Evolutionary conservation across 2,888 invertebrate species (phyloP).

Genomic region (Agonopterix subpropinquella): DNA sequence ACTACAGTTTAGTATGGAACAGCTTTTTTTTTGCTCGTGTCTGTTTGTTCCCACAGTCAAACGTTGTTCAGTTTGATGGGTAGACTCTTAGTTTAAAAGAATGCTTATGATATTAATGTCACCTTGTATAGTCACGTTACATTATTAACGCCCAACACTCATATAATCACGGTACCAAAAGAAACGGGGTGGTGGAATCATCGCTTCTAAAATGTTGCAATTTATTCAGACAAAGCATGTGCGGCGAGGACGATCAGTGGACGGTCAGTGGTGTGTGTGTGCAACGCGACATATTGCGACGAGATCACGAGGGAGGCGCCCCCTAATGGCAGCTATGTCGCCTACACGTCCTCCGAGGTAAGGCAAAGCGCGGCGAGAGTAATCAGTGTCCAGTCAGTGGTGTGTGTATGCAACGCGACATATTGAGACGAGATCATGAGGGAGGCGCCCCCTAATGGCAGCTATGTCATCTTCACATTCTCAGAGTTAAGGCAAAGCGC

Average conservation of each 20-base stretch:
- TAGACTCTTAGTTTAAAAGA: too few relatives aligned
- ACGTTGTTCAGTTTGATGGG: too few relatives aligned
- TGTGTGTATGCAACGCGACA: slow-evolving; percentile 58
- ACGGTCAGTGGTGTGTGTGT: slow-evolving; percentile 52
- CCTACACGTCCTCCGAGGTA: slow-evolving; percentile 51
- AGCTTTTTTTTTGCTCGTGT: too few relatives aligned
- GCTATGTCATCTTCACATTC: slow-evolving; percentile 58
- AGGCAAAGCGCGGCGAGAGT: slow-evolving; percentile 16
- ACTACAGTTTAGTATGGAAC: too few relatives aligned
- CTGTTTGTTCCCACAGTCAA: too few relatives aligned
- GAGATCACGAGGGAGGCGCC: slow-evolving; percentile 41
- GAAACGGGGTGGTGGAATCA: too few relatives aligned
- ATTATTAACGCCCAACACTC: too few relatives aligned
- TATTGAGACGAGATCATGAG: slow-evolving; percentile 60
- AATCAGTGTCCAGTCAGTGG: slow-evolving; percentile 28
- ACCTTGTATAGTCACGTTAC: too few relatives aligned
- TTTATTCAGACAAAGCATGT: slow-evolving; percentile 28
- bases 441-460: slow-evolving; percentile 34
- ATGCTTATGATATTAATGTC: too few relatives aligned
- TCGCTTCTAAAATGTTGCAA: background rate
- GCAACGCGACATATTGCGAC: slow-evolving; percentile 60
- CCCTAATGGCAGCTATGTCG: slow-evolving; percentile 41
- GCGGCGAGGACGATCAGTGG: slow-evolving; percentile 17
- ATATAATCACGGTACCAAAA: too few relatives aligned
- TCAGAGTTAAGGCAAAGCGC: slow-evolving; percentile 39